Evolutionary conservation across 30 jellyfish, hydroid and myxozoan genomes (phyloP).

Genomic region (Clytia hemisphaerica): DNA sequence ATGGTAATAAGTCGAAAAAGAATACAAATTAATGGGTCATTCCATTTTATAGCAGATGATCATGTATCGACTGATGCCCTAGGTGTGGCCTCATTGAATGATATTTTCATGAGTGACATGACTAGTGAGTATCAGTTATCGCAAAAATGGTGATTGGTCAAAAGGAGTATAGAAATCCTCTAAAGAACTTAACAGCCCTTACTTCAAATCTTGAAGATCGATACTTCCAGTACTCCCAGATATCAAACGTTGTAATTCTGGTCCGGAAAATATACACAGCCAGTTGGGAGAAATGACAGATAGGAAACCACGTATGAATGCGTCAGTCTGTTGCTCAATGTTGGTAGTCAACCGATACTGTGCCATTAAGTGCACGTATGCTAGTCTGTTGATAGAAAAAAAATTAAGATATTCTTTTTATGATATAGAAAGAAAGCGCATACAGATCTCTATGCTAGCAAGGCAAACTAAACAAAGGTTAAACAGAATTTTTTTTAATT

Average conservation of each 20-base stretch:
- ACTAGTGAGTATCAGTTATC: too few species aligned
- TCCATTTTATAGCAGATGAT: too few species aligned
- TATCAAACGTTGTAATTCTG: conserved; percentile 83
- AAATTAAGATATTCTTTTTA: too few species aligned
- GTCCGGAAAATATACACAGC: conserved; percentile 83
- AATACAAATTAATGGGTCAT: too few species aligned
- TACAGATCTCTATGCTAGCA: too few species aligned
- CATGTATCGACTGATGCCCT: too few species aligned
- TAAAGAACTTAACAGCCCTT: neutral
- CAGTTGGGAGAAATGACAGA: conserved; percentile 73
- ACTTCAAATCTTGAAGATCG: conserved; percentile 79
- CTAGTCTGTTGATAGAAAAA: conserved; percentile 27
- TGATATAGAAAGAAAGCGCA: neutral
- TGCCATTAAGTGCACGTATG: conserved; percentile 92
- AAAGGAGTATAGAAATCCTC: conserved; percentile 2
- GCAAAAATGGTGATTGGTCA: too few species aligned
- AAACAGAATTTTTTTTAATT: too few species aligned
- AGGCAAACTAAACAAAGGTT: too few species aligned
- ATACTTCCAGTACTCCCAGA: conserved; percentile 78
- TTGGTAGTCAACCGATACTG: conserved; percentile 78
- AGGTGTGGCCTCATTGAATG: too few species aligned
- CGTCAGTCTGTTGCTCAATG: conserved; percentile 70
- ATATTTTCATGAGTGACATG: too few species aligned
- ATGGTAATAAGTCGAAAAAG: too few species aligned
- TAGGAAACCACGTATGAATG: conserved; percentile 89